These are phyloP conservation scores for Aspidiotus rigidus DNA, from an alignment of 2,888 invertebrate genomes.

Conservation along the genomic window DNA sequence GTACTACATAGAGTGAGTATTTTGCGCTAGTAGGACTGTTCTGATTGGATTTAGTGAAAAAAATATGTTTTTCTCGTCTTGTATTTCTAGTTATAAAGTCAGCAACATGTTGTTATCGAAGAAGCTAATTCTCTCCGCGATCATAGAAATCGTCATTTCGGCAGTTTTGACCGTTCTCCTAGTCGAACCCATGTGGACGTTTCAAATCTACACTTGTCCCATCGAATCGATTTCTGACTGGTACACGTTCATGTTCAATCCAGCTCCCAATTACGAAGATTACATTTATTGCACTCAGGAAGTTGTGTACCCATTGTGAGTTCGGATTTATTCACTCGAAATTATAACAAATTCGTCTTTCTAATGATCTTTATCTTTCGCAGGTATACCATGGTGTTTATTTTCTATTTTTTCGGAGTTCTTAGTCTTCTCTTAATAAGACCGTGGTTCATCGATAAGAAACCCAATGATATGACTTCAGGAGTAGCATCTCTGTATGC, in stretches of 20 bases:
- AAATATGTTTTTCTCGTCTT: neutral
- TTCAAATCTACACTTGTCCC: conserved; percentile 67
- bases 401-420: conserved; percentile 78
- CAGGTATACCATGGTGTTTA: conserved; percentile 85
- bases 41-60: neutral
- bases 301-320: conserved; percentile 93
- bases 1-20: conserved; percentile 68
- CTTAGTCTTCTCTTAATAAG: conserved; percentile 68
- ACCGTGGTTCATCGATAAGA: conserved; percentile 61
- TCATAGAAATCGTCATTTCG: conserved; percentile 69
- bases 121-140: conserved; percentile 65
- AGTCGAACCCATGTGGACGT: conserved; percentile 70
- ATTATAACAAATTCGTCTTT: neutral
- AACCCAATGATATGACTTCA: conserved; percentile 50
- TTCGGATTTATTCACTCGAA: conserved; percentile 38
- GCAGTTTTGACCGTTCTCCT: conserved; percentile 66
- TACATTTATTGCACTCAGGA: conserved; percentile 92
- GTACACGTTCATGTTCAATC: conserved; percentile 93
- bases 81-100: conserved; percentile 32
- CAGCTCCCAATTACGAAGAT: conserved; percentile 79
- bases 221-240: conserved; percentile 81
- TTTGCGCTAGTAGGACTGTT: neutral
- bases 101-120: conserved; percentile 15
- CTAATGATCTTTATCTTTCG: conserved; percentile 39
- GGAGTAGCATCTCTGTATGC: conserved; percentile 80